Conservation (phyloP, 2,888 invertebrate genomes). For the Brachyptera risi region DNA sequence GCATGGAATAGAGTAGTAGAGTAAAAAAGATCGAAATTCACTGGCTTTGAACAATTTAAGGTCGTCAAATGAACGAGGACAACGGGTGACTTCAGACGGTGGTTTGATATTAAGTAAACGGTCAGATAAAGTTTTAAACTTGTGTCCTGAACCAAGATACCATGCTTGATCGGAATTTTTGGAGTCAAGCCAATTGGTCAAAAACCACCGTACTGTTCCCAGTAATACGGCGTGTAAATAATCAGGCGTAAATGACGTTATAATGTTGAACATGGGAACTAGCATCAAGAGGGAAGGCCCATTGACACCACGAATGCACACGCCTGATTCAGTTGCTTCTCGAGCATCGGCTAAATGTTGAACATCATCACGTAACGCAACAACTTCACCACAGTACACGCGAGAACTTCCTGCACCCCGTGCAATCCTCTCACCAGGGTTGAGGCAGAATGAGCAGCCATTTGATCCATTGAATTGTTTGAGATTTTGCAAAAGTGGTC, state of each 20-base stretch:
- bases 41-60: conserved; percentile 13
- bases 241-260: background rate
- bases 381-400: too few relatives aligned
- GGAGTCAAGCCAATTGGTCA: background rate
- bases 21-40: conserved; percentile 8
- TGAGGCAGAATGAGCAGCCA: conserved; percentile 6
- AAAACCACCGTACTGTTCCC: background rate
- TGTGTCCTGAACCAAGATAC: background rate
- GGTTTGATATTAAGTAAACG: conserved; percentile 1
- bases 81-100: background rate
- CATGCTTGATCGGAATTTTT: background rate
- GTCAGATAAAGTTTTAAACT: background rate
- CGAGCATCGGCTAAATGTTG: too few relatives aligned
- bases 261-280: background rate
- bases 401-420: too few relatives aligned
- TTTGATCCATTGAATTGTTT: too few relatives aligned
- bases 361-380: too few relatives aligned
- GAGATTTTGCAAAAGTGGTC: background rate
- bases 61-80: background rate
- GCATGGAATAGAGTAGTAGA: conserved; percentile 17
- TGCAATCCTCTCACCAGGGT: too few relatives aligned
- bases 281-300: background rate
- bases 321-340: background rate
- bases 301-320: background rate
- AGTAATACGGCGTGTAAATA: background rate